Conservation (phyloP, 2,888 invertebrate species). For the Diloba caeruleocephala region DNA sequence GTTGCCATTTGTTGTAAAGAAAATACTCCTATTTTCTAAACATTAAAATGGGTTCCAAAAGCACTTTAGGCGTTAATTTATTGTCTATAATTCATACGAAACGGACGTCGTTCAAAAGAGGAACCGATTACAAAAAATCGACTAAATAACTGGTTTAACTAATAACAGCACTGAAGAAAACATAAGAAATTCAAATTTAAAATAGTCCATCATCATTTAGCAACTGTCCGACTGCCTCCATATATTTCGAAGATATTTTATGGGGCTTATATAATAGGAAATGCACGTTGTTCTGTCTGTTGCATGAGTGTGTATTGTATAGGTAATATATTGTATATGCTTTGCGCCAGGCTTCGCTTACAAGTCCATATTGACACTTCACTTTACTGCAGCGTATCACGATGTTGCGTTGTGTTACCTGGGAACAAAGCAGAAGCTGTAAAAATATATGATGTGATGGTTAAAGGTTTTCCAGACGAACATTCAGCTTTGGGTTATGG, state of each 20-base stretch:
- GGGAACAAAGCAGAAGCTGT: slow-evolving; percentile 39
- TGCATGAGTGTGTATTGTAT: slow-evolving; percentile 52
- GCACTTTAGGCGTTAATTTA: slow-evolving; percentile 56
- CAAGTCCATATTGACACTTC: slow-evolving; percentile 86
- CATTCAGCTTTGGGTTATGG: no score
- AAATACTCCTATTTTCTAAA: slow-evolving; percentile 36
- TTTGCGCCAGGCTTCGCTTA: slow-evolving; percentile 80
- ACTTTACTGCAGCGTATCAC: slow-evolving; percentile 78
- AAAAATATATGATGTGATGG: no score
- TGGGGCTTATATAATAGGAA: slow-evolving; percentile 50
- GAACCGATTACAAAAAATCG: slow-evolving; percentile 39
- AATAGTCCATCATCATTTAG: slow-evolving; percentile 40
- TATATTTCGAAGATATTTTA: slow-evolving; percentile 18
- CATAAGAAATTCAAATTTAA: slow-evolving; percentile 35
- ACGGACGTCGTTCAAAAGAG: slow-evolving; percentile 29
- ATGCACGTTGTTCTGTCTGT: slow-evolving; percentile 66
- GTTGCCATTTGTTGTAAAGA: slow-evolving; percentile 64
- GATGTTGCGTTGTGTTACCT: slow-evolving; percentile 70
- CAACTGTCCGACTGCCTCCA: slow-evolving; percentile 58
- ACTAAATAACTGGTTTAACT: slow-evolving; percentile 36
- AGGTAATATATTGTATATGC: slow-evolving; percentile 69
- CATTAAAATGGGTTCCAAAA: slow-evolving; percentile 29
- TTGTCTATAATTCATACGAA: slow-evolving; percentile 55
- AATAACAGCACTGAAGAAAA: slow-evolving; percentile 47
- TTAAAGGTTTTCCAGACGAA: no score